These are phyloP conservation scores for Clarias pachynema DNA, from an alignment of 2,797 vertebrate species.

Conservation along the genomic window DNA sequence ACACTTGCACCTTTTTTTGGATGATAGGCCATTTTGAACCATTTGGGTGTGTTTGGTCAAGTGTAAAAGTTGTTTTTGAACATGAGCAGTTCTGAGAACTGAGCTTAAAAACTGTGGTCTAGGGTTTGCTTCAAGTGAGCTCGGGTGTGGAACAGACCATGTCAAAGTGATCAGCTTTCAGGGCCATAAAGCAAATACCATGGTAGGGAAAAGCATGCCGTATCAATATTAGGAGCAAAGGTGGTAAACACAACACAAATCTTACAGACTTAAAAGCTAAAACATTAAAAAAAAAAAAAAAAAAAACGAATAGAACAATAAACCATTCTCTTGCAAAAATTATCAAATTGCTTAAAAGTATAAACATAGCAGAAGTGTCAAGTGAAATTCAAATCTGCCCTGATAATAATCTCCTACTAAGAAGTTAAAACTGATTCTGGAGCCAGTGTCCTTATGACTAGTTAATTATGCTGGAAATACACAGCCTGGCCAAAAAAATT, in stretches of 20 bases:
- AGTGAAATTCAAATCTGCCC: background rate
- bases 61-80: conserved; percentile 28
- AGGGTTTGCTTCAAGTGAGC: conserved; percentile 17
- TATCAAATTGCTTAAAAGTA: background rate
- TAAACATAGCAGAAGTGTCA: background rate
- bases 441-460: no score
- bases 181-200: background rate
- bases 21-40: background rate
- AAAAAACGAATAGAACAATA: background rate
- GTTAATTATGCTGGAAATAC: background rate
- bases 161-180: conserved; percentile 5
- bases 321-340: background rate
- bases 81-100: conserved; percentile 3
- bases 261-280: background rate
- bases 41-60: conserved; percentile 25
- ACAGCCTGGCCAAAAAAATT: no score
- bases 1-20: conserved; percentile 13
- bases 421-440: background rate
- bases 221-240: background rate
- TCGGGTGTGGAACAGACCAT: conserved; percentile 18
- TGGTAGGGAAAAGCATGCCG: background rate
- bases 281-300: background rate
- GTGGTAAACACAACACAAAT: background rate
- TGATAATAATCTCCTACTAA: background rate
- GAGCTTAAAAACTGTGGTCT: conserved; percentile 18